Evolutionary conservation across 2,797 vertebrate genomes (phyloP).

Genomic region (Tiaroga cobitis): DNA sequence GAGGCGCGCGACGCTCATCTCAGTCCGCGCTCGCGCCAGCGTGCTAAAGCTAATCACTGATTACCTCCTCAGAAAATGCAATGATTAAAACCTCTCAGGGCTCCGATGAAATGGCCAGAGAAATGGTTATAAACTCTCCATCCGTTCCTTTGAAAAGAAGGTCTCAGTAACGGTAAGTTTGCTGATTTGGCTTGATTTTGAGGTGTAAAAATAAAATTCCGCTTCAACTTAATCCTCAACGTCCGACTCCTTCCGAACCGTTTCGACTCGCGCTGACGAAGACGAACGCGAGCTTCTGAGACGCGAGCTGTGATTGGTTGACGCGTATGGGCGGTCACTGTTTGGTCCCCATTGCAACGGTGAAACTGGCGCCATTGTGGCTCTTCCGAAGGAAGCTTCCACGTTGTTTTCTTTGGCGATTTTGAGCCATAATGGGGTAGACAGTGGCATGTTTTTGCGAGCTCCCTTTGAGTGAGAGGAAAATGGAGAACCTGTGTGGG

Average conservation of each 20-base stretch:
- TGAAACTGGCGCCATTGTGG: conserved; percentile 80
- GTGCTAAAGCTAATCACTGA: conserved; percentile 65
- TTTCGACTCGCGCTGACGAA: conserved; percentile 74
- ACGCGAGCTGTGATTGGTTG: conserved; percentile 71
- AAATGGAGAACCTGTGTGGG: conserved; percentile 8
- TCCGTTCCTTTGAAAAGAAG: not conserved
- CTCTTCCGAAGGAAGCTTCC: conserved; percentile 47
- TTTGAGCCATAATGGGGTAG: conserved; percentile 65
- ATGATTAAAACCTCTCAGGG: conserved; percentile 71
- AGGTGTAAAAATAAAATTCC: conserved; percentile 69
- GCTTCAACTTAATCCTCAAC: conserved; percentile 76
- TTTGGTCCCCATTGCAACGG: not conserved
- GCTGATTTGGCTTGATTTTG: conserved; percentile 39
- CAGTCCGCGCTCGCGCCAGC: conserved; percentile 67
- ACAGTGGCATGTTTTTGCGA: conserved; percentile 28
- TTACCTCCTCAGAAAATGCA: conserved; percentile 67
- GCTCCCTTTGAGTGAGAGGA: conserved; percentile 33
- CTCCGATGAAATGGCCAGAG: conserved; percentile 65
- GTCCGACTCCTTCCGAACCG: conserved; percentile 73
- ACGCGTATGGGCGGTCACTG: conserved; percentile 66
- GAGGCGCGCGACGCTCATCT: conserved; percentile 76
- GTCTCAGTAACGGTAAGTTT: not conserved
- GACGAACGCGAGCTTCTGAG: conserved; percentile 67
- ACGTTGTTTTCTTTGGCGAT: not conserved
- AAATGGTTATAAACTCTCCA: conserved; percentile 65